Evolutionary conservation across 2,113 vertebrate genomes (phyloP).

Genomic region (Gallinago media): DNA sequence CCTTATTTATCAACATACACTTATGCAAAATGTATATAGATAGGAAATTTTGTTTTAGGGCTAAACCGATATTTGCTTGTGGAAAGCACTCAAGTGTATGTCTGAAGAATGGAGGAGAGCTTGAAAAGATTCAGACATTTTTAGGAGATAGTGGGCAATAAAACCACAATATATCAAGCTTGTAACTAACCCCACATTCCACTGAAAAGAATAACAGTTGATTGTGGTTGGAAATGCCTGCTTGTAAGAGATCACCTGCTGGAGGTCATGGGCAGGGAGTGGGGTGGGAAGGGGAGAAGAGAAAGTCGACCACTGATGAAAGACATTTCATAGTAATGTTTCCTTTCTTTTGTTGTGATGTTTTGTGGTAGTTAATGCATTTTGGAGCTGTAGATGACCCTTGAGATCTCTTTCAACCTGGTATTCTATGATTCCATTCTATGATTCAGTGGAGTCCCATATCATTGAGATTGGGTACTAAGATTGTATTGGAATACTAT

Average conservation of each 20-base stretch:
- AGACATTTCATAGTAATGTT: background rate
- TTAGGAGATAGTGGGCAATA: background rate
- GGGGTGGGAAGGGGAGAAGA: background rate
- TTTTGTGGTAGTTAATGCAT: background rate
- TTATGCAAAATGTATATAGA: slow-evolving; percentile 74
- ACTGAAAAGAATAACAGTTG: background rate
- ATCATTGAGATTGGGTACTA: background rate
- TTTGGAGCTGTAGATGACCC: background rate
- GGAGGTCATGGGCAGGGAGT: background rate
- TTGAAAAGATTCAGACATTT: background rate
- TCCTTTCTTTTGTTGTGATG: background rate
- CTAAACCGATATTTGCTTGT: slow-evolving; percentile 71
- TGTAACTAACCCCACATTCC: background rate
- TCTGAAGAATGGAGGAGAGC: background rate
- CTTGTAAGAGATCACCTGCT: background rate
- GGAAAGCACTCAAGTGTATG: slow-evolving; percentile 13
- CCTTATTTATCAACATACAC: slow-evolving; percentile 78
- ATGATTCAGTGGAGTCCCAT: fast-evolving
- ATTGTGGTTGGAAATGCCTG: fast-evolving
- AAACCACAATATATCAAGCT: background rate
- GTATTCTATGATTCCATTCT: background rate
- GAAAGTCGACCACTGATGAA: background rate
- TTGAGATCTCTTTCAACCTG: background rate
- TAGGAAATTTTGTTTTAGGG: slow-evolving; percentile 52
- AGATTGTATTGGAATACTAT: background rate